These are phyloP conservation scores for Trypoxylon attenuatum DNA, from an alignment of 2,888 invertebrate genomes.

Conservation along the genomic window DNA sequence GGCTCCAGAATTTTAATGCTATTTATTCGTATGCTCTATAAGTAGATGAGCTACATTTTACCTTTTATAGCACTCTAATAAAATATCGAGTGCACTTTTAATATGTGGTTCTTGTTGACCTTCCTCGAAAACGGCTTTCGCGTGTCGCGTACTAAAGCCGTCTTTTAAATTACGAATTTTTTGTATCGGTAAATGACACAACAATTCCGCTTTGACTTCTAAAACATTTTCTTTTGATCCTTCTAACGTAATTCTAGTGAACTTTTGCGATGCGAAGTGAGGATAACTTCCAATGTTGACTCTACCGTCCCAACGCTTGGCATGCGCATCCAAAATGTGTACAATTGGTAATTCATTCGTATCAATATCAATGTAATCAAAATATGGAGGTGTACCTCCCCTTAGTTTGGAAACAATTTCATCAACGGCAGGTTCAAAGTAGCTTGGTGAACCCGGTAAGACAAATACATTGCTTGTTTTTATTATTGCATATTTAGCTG, in stretches of 20 bases:
- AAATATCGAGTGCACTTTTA: constrained; percentile 56
- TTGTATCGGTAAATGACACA: constrained; percentile 43
- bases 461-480: constrained; percentile 78
- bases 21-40: background rate
- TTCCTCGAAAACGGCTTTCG: constrained; percentile 51
- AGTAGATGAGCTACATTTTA: constrained; percentile 34
- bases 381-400: constrained; percentile 30
- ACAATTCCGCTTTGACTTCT: constrained; percentile 47
- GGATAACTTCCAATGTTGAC: constrained; percentile 66
- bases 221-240: constrained; percentile 45
- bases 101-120: constrained; percentile 54
- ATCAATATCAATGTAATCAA: constrained; percentile 53
- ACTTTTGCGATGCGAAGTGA: constrained; percentile 32
- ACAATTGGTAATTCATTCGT: constrained; percentile 58
- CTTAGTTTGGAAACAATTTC: constrained; percentile 49
- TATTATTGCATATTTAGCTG: constrained; percentile 48
- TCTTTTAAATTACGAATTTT: constrained; percentile 31
- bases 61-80: constrained; percentile 66
- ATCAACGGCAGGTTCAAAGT: constrained; percentile 64
- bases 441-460: constrained; percentile 80
- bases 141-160: constrained; percentile 56
- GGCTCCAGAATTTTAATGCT: background rate
- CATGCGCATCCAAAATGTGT: constrained; percentile 51
- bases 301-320: constrained; percentile 47
- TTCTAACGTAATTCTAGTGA: constrained; percentile 61